Percentiles rank a stretch among this genome's conserved stretches.
phyloP scores from a whole-genome alignment of 64 coral and sea anemone species.

The Porites lutea region DNA sequence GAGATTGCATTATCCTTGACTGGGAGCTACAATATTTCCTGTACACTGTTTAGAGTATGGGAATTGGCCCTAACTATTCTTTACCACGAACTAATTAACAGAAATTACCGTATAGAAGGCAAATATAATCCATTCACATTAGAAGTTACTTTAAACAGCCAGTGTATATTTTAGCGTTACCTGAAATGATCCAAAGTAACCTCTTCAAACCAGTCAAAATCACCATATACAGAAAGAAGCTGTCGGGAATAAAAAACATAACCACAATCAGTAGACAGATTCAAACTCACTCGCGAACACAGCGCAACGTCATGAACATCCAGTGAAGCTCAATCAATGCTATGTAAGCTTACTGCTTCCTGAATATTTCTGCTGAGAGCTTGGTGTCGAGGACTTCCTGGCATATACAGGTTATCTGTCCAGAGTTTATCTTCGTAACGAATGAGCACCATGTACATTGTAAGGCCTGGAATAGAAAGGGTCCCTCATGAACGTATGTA shows the following conservation, averaged over 20 bases:
- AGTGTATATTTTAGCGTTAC: constrained; percentile 13
- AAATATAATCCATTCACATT: too few relatives aligned
- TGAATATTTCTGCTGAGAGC: constrained; percentile 78
- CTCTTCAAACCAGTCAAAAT: constrained; percentile 83
- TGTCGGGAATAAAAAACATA: background rate
- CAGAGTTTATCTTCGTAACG: constrained; percentile 81
- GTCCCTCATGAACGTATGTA: background rate
- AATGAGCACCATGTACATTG: constrained; percentile 63
- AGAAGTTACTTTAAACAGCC: too few relatives aligned
- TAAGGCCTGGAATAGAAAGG: constrained; percentile 27
- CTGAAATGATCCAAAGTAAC: constrained; percentile 73
- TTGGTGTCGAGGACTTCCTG: constrained; percentile 43
- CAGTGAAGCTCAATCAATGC: too few relatives aligned
- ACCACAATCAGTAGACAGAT: background rate
- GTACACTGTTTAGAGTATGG: too few relatives aligned
- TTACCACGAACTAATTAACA: too few relatives aligned
- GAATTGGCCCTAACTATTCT: too few relatives aligned
- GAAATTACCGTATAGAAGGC: too few relatives aligned
- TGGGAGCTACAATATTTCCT: too few relatives aligned
- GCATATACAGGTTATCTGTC: constrained; percentile 62
- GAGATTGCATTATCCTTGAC: too few relatives aligned
- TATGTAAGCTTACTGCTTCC: constrained; percentile 66
- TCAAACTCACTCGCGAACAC: background rate
- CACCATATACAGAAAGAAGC: constrained; percentile 67
- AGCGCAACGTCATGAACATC: background rate